Evolutionary conservation across 2,113 vertebrate genomes (phyloP).

Genomic region (Leuciscus idus): DNA sequence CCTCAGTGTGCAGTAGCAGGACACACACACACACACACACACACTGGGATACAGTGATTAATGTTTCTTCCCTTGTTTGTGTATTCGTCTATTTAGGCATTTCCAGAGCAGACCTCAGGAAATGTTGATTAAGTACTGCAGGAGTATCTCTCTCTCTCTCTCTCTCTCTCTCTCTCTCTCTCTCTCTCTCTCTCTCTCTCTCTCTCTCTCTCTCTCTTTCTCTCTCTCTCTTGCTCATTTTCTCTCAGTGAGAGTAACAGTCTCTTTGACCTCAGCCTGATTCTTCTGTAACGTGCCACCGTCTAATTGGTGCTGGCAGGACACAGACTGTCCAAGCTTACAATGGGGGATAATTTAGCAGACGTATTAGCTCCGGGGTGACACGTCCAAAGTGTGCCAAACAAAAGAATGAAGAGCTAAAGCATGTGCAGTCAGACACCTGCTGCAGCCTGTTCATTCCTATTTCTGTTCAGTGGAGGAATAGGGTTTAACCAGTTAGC

Average conservation of each 20-base stretch:
- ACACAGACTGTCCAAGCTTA: conserved; percentile 63
- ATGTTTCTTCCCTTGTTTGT: conserved; percentile 45
- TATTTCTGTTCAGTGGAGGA: conserved; percentile 17
- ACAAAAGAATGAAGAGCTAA: conserved; percentile 60
- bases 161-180: neutral
- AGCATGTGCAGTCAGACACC: conserved; percentile 54
- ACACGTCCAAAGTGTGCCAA: conserved; percentile 62
- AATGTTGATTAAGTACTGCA: conserved; percentile 53
- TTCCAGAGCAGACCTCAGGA: conserved; percentile 39
- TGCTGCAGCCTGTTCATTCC: conserved; percentile 49
- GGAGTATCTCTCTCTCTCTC: neutral
- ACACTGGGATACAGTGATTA: conserved; percentile 15
- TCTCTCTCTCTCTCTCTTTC: conserved; percentile 1
- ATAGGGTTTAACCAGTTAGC: neutral
- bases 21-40: neutral
- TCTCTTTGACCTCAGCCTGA: conserved; percentile 68
- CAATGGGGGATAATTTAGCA: conserved; percentile 69
- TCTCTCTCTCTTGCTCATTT: conserved; percentile 18
- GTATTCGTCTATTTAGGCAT: conserved; percentile 46
- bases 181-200: neutral
- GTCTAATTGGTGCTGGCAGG: conserved; percentile 72
- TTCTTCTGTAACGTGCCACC: conserved; percentile 61
- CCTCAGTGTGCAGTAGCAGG: conserved; percentile 5
- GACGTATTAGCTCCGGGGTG: conserved; percentile 67
- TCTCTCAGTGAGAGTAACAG: conserved; percentile 54